phyloP scores from a whole-genome alignment of 2,888 invertebrate species.

The Ferrisia virgata region DNA sequence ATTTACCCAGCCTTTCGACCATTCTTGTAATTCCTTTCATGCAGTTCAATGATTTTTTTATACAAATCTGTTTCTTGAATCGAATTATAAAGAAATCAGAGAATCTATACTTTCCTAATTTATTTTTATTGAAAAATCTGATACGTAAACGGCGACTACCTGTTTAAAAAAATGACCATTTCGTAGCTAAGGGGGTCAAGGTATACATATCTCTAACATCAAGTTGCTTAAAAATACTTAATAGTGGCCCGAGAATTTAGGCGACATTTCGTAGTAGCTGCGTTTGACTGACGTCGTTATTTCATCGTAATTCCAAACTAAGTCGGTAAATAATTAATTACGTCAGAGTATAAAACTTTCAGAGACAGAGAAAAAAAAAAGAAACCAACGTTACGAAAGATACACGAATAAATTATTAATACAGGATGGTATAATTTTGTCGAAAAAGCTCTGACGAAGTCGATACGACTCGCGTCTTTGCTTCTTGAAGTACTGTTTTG shows the following conservation, averaged over 20 bases:
- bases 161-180: too few species aligned
- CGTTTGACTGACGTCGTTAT: background rate
- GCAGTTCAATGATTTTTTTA: too few species aligned
- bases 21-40: too few species aligned
- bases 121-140: too few species aligned
- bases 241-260: background rate
- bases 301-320: background rate
- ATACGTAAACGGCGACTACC: too few species aligned
- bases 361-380: background rate
- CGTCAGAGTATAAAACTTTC: background rate
- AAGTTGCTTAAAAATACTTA: background rate
- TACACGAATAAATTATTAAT: conserved; percentile 3
- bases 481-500: background rate
- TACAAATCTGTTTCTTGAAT: too few species aligned
- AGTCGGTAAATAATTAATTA: background rate
- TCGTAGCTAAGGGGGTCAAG: too few species aligned
- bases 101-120: too few species aligned
- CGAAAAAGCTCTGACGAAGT: background rate
- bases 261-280: background rate
- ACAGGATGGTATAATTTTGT: background rate
- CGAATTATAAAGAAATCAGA: too few species aligned
- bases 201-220: background rate
- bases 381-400: background rate
- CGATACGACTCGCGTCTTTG: background rate
- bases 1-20: too few species aligned